These are phyloP conservation scores for Eonycteris spelaea DNA, from an alignment of 2,113 vertebrate genomes.

Conservation along the genomic window DNA sequence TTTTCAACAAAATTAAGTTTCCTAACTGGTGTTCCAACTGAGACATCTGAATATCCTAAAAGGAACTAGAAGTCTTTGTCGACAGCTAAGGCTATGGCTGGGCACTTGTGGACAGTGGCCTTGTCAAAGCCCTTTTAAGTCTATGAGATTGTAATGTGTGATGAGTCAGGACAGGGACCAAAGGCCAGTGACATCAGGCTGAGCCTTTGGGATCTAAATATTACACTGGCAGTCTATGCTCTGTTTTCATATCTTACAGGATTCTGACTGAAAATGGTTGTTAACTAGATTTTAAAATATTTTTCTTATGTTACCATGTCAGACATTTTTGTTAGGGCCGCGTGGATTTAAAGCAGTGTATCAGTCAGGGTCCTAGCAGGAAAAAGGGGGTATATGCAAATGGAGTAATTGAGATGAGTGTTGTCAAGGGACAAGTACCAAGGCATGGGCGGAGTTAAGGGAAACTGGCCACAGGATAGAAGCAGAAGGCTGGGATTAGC, in stretches of 20 bases:
- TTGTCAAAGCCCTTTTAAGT: neutral
- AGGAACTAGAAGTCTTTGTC: slow-evolving; percentile 8
- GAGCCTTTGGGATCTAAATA: neutral
- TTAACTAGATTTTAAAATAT: neutral
- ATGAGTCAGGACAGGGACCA: neutral
- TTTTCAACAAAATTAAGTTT: slow-evolving; percentile 42
- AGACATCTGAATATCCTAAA: slow-evolving; percentile 5
- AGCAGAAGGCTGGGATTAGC: neutral
- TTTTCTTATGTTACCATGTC: neutral
- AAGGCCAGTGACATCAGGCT: slow-evolving; percentile 11
- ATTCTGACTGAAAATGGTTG: neutral
- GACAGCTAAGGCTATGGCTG: neutral
- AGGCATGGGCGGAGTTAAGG: neutral
- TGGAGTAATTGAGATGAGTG: neutral
- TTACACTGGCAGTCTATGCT: neutral
- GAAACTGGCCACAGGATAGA: neutral
- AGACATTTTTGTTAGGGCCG: neutral
- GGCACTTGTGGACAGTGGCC: neutral
- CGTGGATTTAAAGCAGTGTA: neutral
- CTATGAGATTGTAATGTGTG: neutral
- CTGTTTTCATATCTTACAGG: neutral
- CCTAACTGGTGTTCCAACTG: neutral
- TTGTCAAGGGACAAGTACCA: neutral
- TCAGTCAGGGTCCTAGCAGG: neutral
- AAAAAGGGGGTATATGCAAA: neutral